Evolutionary conservation across 2,113 vertebrate species (phyloP).

Genomic region (Anser cygnoides): DNA sequence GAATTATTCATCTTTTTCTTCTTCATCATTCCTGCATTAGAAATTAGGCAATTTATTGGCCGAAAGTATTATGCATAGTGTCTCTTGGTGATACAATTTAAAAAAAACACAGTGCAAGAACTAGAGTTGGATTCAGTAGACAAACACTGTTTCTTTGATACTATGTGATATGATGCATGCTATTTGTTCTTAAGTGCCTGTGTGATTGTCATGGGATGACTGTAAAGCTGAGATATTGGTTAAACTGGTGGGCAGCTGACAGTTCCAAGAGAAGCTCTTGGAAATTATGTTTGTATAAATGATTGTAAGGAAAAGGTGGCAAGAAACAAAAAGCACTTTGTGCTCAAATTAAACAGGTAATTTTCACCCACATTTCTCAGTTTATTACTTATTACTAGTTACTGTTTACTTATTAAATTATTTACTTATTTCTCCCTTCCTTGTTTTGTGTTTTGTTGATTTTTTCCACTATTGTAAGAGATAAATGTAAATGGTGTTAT

Average conservation of each 20-base stretch:
- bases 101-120: not conserved
- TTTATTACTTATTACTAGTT: not conserved
- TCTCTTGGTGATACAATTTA: accelerated
- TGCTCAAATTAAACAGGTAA: not conserved
- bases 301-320: not conserved
- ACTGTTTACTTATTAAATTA: not conserved
- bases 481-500: not conserved
- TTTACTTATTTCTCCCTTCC: not conserved
- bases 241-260: not conserved
- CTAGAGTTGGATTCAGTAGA: not conserved
- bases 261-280: not conserved
- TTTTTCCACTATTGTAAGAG: not conserved
- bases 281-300: not conserved
- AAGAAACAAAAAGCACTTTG: not conserved
- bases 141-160: not conserved
- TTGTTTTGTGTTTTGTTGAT: not conserved
- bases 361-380: not conserved
- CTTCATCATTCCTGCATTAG: not conserved
- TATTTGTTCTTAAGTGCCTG: not conserved
- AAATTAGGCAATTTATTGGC: not conserved
- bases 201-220: not conserved
- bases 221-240: not conserved
- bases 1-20: not conserved
- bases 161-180: not conserved
- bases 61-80: not conserved